Conservation (phyloP, 2,888 invertebrate species). For the Nasonovia ribisnigri region DNA sequence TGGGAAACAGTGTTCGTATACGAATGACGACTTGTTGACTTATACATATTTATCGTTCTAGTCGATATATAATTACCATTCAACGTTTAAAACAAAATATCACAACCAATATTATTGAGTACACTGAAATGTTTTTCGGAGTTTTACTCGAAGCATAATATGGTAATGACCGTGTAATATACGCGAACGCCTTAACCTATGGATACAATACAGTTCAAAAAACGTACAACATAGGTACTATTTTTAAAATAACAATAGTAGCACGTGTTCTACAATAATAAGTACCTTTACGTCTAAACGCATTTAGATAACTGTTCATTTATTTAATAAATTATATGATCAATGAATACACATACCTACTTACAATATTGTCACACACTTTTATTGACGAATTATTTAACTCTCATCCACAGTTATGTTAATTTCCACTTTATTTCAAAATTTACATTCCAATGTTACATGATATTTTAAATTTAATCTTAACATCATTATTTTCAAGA, state of each 20-base stretch:
- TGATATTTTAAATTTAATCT: neutral
- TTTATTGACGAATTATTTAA: neutral
- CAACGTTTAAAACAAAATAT: neutral
- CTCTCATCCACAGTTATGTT: neutral
- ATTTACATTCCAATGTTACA: neutral
- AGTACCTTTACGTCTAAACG: neutral
- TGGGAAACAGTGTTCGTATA: neutral
- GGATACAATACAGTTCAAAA: neutral
- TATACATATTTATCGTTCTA: neutral
- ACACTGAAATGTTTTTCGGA: neutral
- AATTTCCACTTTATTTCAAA: neutral
- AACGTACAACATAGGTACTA: neutral
- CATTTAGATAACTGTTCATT: neutral
- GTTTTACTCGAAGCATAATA: neutral
- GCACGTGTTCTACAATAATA: neutral
- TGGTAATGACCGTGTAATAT: neutral
- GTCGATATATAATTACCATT: neutral
- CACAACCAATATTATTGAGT: neutral
- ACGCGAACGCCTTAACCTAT: neutral
- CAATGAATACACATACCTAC: neutral
- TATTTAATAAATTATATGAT: neutral
- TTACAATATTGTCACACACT: neutral
- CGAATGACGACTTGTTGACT: neutral
- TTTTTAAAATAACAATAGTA: conserved; percentile 16
- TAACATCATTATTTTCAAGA: neutral